Evolutionary conservation across 2,797 vertebrate genomes (phyloP), one percentile per base, ranked within the genome.

Genomic region (Silurus lanzhouensis): DNA sequence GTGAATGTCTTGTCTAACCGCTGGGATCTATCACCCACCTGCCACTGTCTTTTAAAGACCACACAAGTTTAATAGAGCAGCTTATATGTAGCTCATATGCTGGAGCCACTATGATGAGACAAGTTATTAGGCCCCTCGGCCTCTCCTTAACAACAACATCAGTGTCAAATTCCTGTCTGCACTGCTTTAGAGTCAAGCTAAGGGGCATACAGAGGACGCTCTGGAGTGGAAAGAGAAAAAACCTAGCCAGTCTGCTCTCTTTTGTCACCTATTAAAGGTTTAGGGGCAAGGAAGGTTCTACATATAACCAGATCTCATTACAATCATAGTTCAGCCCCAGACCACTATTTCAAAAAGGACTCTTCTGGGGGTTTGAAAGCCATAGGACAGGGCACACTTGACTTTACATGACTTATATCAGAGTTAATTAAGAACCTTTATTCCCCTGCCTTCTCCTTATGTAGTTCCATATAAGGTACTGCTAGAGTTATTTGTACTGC

Each of bases 11-110:
- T 93, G 93, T 93, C 90, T 87, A 87, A 90, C 88, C 87, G 83
- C 91, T 89, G 88, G 83, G 92, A 92, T 94, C 93, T 91, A 90
- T 93, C 93, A 91, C 91, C 92, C 94, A 95, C 92, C 94, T 95
- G 94, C 91, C 92, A 90, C 92, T 92, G 93, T 95, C 93, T 88
- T 93, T 95, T 93, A 93, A 78, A 87, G 84, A 82, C 52, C 60
- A 68, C 61, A 83, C 84, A 88, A 83, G 85, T 88, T 77, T 80
- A 85, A 91, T 87, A 89, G 85, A 90, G 12, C 72, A 46, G 88
- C 87, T 90, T 84, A 72, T 83, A 87, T 19, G 46, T 20, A n/a
- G 60, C 20, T 80, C 60, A 57, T 82, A 70, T 86, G 83, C 90
- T 91, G 91, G 90, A 92, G 91, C 92, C 82, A 79, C 78, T 90